A percentile compares a stretch with the other conserved stretches of the same genome.
Conservation (phyloP, 2,113 vertebrate species). For the Phodopus roborovskii region DNA sequence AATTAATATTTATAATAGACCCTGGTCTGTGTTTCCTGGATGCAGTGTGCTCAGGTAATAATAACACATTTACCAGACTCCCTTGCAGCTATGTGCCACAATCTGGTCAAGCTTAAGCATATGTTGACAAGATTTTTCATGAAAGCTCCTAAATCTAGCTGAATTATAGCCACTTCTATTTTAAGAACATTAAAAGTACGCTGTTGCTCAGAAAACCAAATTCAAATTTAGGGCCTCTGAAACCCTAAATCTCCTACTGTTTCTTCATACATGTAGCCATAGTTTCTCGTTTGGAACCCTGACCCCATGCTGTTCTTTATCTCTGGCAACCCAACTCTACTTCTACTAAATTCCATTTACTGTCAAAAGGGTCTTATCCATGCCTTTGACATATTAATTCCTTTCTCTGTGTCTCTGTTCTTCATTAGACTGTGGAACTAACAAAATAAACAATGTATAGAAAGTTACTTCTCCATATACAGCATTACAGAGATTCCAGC, state of each 20-base stretch:
- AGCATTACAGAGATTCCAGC: not conserved
- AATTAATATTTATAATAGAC: not conserved
- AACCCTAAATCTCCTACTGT: not conserved
- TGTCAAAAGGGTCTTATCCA: not conserved
- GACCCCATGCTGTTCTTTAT: not conserved
- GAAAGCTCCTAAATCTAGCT: constrained; percentile 11
- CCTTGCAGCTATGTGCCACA: constrained; percentile 3
- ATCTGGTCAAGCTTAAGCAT: not conserved
- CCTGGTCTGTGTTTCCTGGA: not conserved
- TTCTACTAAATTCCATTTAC: not conserved
- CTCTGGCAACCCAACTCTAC: not conserved
- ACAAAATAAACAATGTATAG: not conserved
- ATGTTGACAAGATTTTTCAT: not conserved
- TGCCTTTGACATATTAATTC: not conserved
- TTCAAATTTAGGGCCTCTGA: not conserved
- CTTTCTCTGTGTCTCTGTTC: not conserved
- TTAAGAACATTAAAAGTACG: not conserved
- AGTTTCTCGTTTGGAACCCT: not conserved
- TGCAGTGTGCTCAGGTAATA: not conserved
- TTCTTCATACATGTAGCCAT: not conserved
- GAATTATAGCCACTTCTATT: not conserved
- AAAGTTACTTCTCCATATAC: not conserved
- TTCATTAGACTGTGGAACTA: not conserved
- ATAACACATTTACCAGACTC: not conserved
- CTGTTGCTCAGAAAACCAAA: not conserved